These are phyloP conservation scores for Acanthopleura granulata DNA, from an alignment of 2,888 invertebrate species.

Conservation along the genomic window DNA sequence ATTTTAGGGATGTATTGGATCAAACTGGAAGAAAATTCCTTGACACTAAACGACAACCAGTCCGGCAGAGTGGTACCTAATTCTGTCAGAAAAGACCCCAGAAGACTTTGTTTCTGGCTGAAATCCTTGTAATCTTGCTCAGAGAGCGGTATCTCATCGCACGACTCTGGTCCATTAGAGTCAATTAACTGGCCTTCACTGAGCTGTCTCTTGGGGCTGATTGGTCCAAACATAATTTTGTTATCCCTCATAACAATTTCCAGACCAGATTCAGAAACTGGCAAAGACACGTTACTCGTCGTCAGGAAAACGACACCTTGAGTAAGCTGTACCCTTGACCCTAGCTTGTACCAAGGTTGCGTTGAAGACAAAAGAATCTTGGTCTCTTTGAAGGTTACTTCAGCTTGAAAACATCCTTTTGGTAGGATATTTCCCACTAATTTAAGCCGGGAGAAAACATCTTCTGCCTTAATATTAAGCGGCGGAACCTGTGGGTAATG, in stretches of 20 bases:
- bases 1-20: neutral
- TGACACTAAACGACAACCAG: neutral
- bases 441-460: constrained; percentile 3
- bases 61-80: neutral
- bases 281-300: neutral
- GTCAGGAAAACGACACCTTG: neutral
- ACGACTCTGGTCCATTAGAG: neutral
- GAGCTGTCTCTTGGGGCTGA: neutral
- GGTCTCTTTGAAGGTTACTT: neutral
- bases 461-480: neutral
- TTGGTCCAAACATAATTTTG: constrained; percentile 1
- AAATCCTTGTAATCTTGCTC: neutral
- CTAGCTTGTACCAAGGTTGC: constrained; percentile 8
- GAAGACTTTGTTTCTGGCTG: neutral
- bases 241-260: neutral
- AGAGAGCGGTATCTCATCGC: neutral
- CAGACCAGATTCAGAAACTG: constrained; percentile 15
- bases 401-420: neutral
- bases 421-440: neutral
- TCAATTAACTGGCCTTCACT: neutral
- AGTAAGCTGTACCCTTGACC: neutral
- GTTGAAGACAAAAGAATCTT: constrained; percentile 1
- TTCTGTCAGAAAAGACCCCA: neutral
- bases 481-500: neutral
- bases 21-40: neutral